These are phyloP conservation scores for Eulimnadia texana DNA, from an alignment of 1,140 invertebrate species.

Conservation along the genomic window DNA sequence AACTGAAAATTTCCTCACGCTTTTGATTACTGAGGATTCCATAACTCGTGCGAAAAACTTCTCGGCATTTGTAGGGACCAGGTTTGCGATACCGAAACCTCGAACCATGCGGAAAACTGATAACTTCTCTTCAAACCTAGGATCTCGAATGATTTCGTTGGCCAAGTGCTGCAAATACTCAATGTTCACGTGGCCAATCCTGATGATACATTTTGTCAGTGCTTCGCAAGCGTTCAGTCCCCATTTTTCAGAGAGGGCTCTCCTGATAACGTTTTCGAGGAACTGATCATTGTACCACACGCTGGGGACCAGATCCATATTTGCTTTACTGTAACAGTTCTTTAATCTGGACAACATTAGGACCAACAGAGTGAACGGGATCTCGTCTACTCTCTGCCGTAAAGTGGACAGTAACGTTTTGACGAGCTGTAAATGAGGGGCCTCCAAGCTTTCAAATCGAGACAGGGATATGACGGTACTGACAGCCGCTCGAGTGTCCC, in stretches of 20 bases:
- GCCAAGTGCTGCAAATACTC: constrained; percentile 5
- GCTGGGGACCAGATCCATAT: neutral
- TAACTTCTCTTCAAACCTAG: neutral
- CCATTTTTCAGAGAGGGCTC: constrained; percentile 2
- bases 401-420: neutral
- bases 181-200: constrained; percentile 2
- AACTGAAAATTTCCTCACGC: neutral
- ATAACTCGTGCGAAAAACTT: neutral
- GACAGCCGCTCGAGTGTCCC: neutral
- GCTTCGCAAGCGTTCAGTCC: neutral
- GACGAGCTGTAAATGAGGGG: neutral
- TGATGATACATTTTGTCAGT: neutral
- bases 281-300: constrained; percentile 6
- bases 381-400: neutral
- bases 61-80: neutral
- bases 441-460: neutral
- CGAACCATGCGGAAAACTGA: neutral
- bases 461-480: neutral
- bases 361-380: neutral
- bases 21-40: neutral
- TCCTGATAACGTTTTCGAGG: neutral
- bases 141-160: neutral
- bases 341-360: neutral
- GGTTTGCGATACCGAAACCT: neutral
- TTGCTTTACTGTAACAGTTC: neutral